phyloP scores from a whole-genome alignment of 2,888 invertebrate species.

The Asteroscopus sphinx region DNA sequence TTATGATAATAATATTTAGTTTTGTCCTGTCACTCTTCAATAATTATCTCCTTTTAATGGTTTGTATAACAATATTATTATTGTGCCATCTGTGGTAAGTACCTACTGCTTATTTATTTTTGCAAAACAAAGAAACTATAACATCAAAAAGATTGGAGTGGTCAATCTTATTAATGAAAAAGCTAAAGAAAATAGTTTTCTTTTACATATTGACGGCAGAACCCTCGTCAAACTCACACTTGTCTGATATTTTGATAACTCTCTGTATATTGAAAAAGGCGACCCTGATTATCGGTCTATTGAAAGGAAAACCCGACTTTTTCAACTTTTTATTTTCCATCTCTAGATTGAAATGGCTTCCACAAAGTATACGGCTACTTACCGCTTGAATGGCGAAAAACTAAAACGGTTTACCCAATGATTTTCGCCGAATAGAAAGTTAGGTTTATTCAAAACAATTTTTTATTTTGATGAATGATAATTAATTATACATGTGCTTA shows the following conservation, averaged over 20 bases:
- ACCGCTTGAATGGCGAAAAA: conserved; percentile 21
- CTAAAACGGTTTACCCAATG: conserved; percentile 17
- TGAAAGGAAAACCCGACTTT: conserved; percentile 47
- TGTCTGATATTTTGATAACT: conserved; percentile 56
- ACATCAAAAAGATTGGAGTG: conserved; percentile 11
- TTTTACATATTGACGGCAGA: conserved; percentile 37
- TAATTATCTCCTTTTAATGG: too few relatives aligned
- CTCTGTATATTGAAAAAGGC: conserved; percentile 54
- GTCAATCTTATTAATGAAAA: conserved; percentile 36
- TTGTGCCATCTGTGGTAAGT: not conserved
- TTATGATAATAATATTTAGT: too few relatives aligned
- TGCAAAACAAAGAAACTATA: too few relatives aligned
- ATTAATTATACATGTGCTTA: too few relatives aligned
- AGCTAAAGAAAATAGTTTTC: conserved; percentile 37
- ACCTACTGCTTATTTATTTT: not conserved
- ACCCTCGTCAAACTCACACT: conserved; percentile 57
- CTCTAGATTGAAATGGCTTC: conserved; percentile 41
- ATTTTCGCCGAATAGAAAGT: conserved; percentile 10
- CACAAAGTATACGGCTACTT: conserved; percentile 19
- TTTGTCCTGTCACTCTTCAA: too few relatives aligned
- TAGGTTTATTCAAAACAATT: conserved; percentile 6
- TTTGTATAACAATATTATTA: not conserved
- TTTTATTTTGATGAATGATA: not conserved
- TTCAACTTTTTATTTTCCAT: conserved; percentile 46
- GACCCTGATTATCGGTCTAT: conserved; percentile 59